Percentiles rank a stretch among this genome's conserved stretches.
phyloP scores from a whole-genome alignment of 1,140 invertebrate species.

The Megathymus violae region DNA sequence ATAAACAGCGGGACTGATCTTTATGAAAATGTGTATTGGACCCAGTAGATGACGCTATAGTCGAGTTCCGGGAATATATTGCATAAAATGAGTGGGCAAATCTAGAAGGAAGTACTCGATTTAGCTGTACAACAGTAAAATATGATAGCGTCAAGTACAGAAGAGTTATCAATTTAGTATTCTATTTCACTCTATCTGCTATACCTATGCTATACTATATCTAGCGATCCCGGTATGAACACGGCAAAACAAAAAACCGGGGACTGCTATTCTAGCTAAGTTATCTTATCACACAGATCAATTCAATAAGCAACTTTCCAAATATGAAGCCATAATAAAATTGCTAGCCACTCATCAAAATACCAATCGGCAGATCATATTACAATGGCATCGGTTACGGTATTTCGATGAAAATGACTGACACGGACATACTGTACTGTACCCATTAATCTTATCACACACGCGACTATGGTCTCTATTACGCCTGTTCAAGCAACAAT shows the following conservation, averaged over 20 bases:
- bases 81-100: no score
- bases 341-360: constrained; percentile 73
- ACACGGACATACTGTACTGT: constrained; percentile 4
- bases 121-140: no score
- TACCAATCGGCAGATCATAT: constrained; percentile 73
- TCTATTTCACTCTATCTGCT: no score
- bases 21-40: no score
- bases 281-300: constrained; percentile 54
- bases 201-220: no score
- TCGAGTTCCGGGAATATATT: no score
- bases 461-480: constrained; percentile 16
- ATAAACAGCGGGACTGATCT: no score
- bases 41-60: no score
- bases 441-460: background rate
- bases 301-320: constrained; percentile 65
- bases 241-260: constrained; percentile 17
- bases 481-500: constrained; percentile 2
- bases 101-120: no score
- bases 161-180: no score
- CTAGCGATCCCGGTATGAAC: constrained; percentile 26
- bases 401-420: constrained; percentile 61
- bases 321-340: constrained; percentile 71
- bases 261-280: constrained; percentile 42
- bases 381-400: constrained; percentile 68
- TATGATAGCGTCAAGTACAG: no score